Evolutionary conservation across 2,797 vertebrate genomes (phyloP).

Genomic region (Fundulus diaphanus): DNA sequence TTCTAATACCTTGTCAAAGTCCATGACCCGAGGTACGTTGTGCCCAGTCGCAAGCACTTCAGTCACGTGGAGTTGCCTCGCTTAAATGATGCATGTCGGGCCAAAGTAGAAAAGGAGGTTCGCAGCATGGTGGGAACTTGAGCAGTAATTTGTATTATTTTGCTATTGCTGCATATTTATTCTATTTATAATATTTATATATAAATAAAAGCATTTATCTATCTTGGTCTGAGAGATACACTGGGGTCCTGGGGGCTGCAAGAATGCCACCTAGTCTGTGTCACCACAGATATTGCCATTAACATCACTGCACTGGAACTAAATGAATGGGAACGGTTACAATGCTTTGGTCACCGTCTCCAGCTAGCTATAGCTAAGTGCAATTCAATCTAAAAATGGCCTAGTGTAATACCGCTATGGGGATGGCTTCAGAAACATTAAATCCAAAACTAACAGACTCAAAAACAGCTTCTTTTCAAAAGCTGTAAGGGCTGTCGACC

Average conservation of each 20-base stretch:
- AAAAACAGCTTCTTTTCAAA: too few species aligned
- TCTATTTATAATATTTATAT: not conserved
- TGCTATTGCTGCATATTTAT: not conserved
- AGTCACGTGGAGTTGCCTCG: too few species aligned
- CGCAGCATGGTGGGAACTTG: not conserved
- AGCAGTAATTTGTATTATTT: not conserved
- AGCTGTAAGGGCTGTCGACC: too few species aligned
- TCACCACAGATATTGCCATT: conserved; percentile 7
- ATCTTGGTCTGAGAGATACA: conserved; percentile 1
- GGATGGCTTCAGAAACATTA: too few species aligned
- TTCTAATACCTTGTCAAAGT: not conserved
- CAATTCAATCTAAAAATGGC: too few species aligned
- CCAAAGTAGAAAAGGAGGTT: not conserved
- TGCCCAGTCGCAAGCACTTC: too few species aligned
- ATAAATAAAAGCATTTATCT: not conserved
- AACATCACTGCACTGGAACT: conserved; percentile 3
- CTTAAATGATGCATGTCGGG: not conserved
- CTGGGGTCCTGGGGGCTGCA: conserved; percentile 1
- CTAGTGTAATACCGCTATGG: too few species aligned
- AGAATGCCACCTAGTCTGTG: conserved; percentile 8
- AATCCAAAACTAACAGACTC: too few species aligned
- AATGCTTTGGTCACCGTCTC: too few species aligned
- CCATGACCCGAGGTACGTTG: too few species aligned
- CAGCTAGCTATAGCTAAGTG: not conserved
- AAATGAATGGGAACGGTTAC: not conserved